Conservation (phyloP, 2,888 invertebrate species). For the Leptopilina drosophilae region DNA sequence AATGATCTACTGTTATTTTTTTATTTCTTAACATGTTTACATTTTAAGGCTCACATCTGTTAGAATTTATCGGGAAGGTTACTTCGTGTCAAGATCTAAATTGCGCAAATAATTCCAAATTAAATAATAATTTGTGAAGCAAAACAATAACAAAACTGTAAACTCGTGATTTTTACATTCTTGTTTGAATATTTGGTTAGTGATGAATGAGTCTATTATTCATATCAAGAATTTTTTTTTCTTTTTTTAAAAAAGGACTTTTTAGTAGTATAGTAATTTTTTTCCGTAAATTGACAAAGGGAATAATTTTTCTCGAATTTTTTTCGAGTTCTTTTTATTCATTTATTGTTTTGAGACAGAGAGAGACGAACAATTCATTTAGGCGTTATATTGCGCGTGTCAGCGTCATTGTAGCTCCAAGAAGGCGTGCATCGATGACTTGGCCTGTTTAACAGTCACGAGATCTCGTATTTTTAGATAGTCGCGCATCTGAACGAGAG, state of each 20-base stretch:
- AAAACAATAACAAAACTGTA: neutral
- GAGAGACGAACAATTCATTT: neutral
- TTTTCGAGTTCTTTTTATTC: neutral
- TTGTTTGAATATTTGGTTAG: neutral
- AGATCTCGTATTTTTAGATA: slow-evolving; percentile 50
- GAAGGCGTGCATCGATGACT: slow-evolving; percentile 43
- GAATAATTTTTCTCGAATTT: neutral
- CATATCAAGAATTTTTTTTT: neutral
- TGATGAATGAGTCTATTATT: neutral
- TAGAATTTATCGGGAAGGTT: slow-evolving; percentile 16
- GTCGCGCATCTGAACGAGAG: slow-evolving; percentile 19
- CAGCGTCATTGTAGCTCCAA: slow-evolving; percentile 24
- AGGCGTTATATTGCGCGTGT: neutral
- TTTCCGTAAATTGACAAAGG: too few relatives aligned
- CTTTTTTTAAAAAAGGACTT: too few relatives aligned
- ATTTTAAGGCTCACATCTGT: slow-evolving; percentile 4
- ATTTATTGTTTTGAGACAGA: neutral
- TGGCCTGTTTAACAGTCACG: slow-evolving; percentile 53
- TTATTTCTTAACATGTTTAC: neutral
- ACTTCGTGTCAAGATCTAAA: slow-evolving; percentile 6
- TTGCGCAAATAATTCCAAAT: neutral
- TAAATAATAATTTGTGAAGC: neutral
- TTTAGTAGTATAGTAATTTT: too few relatives aligned
- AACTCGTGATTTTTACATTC: neutral
- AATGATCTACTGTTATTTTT: too few relatives aligned